Percentiles rank a stretch among this genome's conserved stretches.
Conservation (phyloP, 2,797 vertebrate species). For the Zenarchopterus dispar region DNA sequence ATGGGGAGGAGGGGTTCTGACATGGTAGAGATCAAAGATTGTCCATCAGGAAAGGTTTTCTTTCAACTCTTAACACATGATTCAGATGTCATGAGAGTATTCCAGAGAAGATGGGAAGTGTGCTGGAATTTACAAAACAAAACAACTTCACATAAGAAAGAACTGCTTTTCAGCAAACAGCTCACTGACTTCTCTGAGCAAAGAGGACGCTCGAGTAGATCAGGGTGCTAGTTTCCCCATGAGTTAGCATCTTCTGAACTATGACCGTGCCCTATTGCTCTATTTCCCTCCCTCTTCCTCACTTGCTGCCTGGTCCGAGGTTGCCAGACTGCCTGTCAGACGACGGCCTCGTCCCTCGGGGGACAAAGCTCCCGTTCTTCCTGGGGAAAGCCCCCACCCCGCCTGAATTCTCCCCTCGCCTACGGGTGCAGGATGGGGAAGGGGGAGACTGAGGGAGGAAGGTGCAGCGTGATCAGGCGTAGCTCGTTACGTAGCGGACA, state of each 20-base stretch:
- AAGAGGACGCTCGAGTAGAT: slow-evolving; percentile 37
- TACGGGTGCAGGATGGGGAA: slow-evolving; percentile 50
- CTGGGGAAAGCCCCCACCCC: slow-evolving; percentile 84
- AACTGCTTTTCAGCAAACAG: too few relatives aligned
- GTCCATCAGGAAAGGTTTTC: too few relatives aligned
- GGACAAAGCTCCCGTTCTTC: slow-evolving; percentile 87
- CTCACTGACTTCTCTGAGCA: neutral
- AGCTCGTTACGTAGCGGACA: slow-evolving; percentile 21
- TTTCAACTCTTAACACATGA: too few relatives aligned
- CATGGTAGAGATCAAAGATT: too few relatives aligned
- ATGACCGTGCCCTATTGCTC: slow-evolving; percentile 45
- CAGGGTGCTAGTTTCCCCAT: slow-evolving; percentile 37
- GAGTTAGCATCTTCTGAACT: slow-evolving; percentile 45
- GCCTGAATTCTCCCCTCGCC: slow-evolving; percentile 81
- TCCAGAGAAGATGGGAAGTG: too few relatives aligned
- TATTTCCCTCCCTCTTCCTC: slow-evolving; percentile 30
- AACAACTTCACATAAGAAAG: too few relatives aligned
- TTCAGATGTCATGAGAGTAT: too few relatives aligned
- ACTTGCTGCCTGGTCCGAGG: slow-evolving; percentile 63
- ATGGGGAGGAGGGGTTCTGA: too few relatives aligned
- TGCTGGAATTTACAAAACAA: too few relatives aligned
- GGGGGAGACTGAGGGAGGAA: slow-evolving; percentile 2
- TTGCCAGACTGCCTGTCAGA: slow-evolving; percentile 79
- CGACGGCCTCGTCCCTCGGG: slow-evolving; percentile 72
- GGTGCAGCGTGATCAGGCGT: slow-evolving; percentile 33